A percentile compares a stretch with the other conserved stretches of the same genome.
phyloP scores from a whole-genome alignment of 2,888 invertebrate species.

The Heliothis peltigera region DNA sequence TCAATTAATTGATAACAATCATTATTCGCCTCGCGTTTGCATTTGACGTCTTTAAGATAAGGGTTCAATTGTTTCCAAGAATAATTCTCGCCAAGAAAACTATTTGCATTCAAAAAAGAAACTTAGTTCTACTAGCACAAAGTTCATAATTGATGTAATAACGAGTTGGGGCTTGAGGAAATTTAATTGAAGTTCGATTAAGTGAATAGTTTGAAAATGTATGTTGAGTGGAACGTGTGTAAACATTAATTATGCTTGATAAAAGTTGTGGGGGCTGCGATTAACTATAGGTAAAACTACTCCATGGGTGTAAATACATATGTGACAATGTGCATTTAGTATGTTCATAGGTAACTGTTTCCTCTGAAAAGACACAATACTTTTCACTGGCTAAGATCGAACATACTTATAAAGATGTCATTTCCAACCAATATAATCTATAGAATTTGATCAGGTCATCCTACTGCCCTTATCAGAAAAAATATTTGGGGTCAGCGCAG shows the following conservation, averaged over 20 bases:
- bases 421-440: too few relatives aligned
- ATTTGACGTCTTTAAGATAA: conserved; percentile 32
- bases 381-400: too few relatives aligned
- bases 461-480: too few relatives aligned
- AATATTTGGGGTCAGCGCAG: too few relatives aligned
- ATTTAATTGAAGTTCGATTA: conserved; percentile 5
- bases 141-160: conserved; percentile 2
- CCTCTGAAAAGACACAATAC: too few relatives aligned
- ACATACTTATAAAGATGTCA: too few relatives aligned
- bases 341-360: too few relatives aligned
- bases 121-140: neutral
- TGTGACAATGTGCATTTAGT: too few relatives aligned
- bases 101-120: neutral
- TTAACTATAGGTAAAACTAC: neutral
- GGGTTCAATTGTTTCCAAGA: conserved; percentile 14
- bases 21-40: conserved; percentile 22
- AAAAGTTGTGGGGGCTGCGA: neutral
- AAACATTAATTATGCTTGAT: neutral
- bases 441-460: too few relatives aligned
- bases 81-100: neutral
- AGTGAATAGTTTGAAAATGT: conserved; percentile 1
- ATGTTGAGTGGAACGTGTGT: neutral
- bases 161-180: neutral
- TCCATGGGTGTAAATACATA: too few relatives aligned
- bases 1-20: conserved; percentile 24